Conservation (phyloP, 2,113 vertebrate genomes). For the Prionailurus bengalensis region DNA sequence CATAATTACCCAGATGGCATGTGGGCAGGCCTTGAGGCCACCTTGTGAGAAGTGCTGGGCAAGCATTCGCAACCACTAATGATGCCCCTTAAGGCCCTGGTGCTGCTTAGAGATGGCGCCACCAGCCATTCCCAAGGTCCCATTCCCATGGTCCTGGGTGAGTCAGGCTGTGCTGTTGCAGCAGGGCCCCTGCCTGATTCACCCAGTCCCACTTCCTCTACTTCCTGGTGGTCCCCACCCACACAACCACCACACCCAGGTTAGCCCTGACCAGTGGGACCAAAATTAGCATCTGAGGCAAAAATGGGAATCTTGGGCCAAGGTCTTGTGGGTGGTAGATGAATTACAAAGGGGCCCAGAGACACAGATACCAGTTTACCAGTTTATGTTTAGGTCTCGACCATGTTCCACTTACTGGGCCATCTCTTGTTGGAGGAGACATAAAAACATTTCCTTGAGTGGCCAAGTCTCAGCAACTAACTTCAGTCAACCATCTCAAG, state of each 20-base stretch:
- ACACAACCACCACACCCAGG: slow-evolving; percentile 68
- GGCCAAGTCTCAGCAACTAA: neutral
- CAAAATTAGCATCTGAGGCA: slow-evolving; percentile 77
- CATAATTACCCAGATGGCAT: slow-evolving; percentile 57
- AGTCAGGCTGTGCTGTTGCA: slow-evolving; percentile 50
- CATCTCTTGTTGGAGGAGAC: neutral
- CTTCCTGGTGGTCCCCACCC: slow-evolving; percentile 73
- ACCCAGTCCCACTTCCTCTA: slow-evolving; percentile 71
- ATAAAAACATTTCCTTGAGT: neutral
- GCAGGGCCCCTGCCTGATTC: slow-evolving; percentile 53
- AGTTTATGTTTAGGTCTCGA: neutral
- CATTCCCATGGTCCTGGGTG: slow-evolving; percentile 63
- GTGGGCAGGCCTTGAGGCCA: slow-evolving; percentile 47
- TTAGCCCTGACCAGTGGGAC: slow-evolving; percentile 66
- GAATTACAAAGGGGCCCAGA: slow-evolving; percentile 27
- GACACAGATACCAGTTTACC: slow-evolving; percentile 9
- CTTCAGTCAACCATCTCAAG: neutral
- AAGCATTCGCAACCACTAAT: slow-evolving; percentile 75
- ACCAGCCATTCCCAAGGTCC: neutral
- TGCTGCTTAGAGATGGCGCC: slow-evolving; percentile 61
- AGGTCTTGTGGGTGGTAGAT: slow-evolving; percentile 62
- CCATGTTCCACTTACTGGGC: neutral
- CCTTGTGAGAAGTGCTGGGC: slow-evolving; percentile 67
- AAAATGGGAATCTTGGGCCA: slow-evolving; percentile 47
- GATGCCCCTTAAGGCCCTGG: slow-evolving; percentile 49